Conservation (phyloP, 2,888 invertebrate genomes). For the Lycophotia porphyrea region DNA sequence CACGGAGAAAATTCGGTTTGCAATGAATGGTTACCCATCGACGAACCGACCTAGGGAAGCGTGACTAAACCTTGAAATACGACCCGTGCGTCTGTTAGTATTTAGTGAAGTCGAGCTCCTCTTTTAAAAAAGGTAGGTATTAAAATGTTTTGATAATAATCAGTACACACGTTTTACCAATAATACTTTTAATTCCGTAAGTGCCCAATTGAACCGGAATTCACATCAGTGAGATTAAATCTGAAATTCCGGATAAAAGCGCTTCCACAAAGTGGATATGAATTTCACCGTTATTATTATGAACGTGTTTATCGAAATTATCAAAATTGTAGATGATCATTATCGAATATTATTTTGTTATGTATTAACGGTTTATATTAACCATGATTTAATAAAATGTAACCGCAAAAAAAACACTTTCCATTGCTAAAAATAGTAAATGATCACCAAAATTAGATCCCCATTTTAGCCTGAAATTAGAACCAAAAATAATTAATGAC, state of each 20-base stretch:
- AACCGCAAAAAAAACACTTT: too few species aligned
- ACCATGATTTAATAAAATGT: too few species aligned
- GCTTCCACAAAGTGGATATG: neutral
- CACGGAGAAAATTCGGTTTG: too few species aligned
- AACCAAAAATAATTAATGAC: too few species aligned
- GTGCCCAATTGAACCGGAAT: slow-evolving; percentile 2
- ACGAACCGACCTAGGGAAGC: neutral
- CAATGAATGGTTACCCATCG: neutral
- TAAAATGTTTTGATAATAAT: neutral
- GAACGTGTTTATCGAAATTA: neutral
- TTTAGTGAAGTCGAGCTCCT: neutral
- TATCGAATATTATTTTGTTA: neutral
- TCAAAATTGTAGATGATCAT: neutral
- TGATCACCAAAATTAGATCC: too few species aligned
- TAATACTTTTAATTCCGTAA: slow-evolving; percentile 12
- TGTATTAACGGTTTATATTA: too few species aligned
- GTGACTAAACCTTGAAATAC: neutral
- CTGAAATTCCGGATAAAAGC: neutral
- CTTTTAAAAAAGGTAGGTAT: neutral
- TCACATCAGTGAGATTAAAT: slow-evolving; percentile 16
- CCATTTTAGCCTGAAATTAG: too few species aligned
- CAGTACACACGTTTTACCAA: neutral
- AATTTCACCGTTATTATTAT: neutral
- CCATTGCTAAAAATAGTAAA: too few species aligned
- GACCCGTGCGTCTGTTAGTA: neutral